Percentiles rank a stretch among this genome's conserved stretches.
Conservation (phyloP, 2,888 invertebrate genomes). For the Drosophila yooni region DNA sequence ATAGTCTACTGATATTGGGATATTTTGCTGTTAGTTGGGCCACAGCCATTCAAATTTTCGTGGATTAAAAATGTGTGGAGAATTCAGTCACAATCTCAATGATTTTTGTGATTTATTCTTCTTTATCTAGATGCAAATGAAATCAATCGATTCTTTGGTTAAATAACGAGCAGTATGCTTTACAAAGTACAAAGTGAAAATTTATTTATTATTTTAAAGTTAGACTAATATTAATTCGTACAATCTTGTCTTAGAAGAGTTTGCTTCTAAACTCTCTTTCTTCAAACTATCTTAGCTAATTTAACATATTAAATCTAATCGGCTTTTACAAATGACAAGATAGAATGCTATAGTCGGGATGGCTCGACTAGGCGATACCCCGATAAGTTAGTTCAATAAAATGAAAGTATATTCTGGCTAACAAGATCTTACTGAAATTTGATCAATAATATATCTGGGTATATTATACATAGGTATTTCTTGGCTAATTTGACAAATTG, state of each 20-base stretch:
- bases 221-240: not conserved
- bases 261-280: not conserved
- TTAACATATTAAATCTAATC: not conserved
- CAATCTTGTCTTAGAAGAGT: not conserved
- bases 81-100: too few species aligned
- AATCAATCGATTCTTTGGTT: too few species aligned
- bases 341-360: not conserved
- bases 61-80: too few species aligned
- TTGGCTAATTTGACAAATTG: not conserved
- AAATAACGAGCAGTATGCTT: too few species aligned
- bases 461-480: not conserved
- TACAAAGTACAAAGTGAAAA: not conserved
- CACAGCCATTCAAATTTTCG: too few species aligned
- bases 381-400: not conserved
- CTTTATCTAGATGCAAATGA: too few species aligned
- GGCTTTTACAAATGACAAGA: not conserved
- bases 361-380: not conserved
- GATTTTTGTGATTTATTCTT: too few species aligned
- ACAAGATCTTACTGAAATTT: not conserved
- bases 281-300: not conserved
- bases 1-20: not conserved
- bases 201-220: not conserved
- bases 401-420: not conserved
- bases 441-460: not conserved
- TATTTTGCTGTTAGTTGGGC: not conserved